Evolutionary conservation across 2,888 invertebrate genomes (phyloP), one percentile per base, ranked within the genome.

Genomic region (Athripsodes cinereus): DNA sequence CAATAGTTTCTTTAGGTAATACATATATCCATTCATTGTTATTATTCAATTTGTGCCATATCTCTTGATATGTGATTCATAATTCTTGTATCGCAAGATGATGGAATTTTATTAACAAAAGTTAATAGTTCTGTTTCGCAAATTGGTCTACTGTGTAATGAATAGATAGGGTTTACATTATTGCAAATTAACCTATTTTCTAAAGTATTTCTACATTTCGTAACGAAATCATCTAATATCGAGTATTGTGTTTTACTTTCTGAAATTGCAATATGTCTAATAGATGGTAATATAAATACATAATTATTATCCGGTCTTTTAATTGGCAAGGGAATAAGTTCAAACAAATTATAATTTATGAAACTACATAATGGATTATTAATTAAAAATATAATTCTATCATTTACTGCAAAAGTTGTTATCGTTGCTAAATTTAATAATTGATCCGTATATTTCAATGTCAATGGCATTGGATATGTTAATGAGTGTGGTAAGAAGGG

Each of bases 221-320:
- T n/a, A n/a, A n/a, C n/a, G 8, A 46, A 46, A 46, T 46, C 18
- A 11, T 16, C 16, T 46, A 46, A 13, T 11, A 16, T 13, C 6
- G n/a, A 8, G n/a, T 46, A 46, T 16, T 46, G 46, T 6, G 46
- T 16, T 46, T 46, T 46, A 46, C 46, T 46, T 46, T 46, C 46
- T 16, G 46, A 46, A 16, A 46, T 46, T 6, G 46, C 46, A 46
- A 46, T 46, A 46, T 46, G n/a, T 46, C n/a, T 46, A 6, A 46
- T 46, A 13, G 11, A 13, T 8, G 46, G 46, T 46, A 46, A 16
- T 11, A 46, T 46, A 46, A 46, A 46, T 16, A 46, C 46, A 46
- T 46, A 46, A 18, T 46, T 11, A 16, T 46, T 46, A 46, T 46
- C 46, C 16, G 8, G 46, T 16, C 46, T 46, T 46, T 46, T 46